Percentiles rank a stretch among this genome's conserved stretches.
phyloP scores from a whole-genome alignment of 2,113 vertebrate genomes.

The Pseudorasbora parva region DNA sequence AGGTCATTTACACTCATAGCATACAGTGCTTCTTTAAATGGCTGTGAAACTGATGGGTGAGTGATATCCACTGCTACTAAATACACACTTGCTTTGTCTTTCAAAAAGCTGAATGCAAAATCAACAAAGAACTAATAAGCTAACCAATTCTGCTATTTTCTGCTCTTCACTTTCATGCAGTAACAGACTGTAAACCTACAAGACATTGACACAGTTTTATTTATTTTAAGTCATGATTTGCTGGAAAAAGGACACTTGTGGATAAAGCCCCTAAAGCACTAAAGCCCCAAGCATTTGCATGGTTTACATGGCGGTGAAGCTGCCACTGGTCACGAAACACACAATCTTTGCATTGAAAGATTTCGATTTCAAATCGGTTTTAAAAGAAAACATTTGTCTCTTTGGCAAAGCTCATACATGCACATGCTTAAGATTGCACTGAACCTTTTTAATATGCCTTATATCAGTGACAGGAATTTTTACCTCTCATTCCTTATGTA shows the following conservation, averaged over 20 bases:
- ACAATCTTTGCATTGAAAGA: constrained; percentile 6
- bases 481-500: background rate
- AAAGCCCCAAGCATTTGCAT: background rate
- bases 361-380: background rate
- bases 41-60: background rate
- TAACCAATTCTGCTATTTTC: background rate
- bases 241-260: background rate
- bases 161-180: constrained; percentile 10
- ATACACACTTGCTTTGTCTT: constrained; percentile 5
- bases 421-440: background rate
- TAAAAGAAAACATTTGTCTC: background rate
- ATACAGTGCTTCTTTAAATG: constrained; percentile 19
- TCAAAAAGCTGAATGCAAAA: background rate
- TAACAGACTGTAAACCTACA: background rate
- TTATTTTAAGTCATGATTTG: background rate
- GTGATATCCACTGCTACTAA: constrained; percentile 13
- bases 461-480: background rate
- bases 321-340: background rate
- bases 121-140: background rate
- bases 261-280: background rate
- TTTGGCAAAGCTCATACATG: background rate
- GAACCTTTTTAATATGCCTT: background rate
- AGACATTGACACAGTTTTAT: background rate
- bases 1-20: background rate
- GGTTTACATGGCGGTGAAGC: background rate